Percentiles rank a stretch among this genome's conserved stretches.
These are phyloP conservation scores for Drosophila affinis DNA, from an alignment of 2,888 invertebrate genomes.

Conservation along the genomic window DNA sequence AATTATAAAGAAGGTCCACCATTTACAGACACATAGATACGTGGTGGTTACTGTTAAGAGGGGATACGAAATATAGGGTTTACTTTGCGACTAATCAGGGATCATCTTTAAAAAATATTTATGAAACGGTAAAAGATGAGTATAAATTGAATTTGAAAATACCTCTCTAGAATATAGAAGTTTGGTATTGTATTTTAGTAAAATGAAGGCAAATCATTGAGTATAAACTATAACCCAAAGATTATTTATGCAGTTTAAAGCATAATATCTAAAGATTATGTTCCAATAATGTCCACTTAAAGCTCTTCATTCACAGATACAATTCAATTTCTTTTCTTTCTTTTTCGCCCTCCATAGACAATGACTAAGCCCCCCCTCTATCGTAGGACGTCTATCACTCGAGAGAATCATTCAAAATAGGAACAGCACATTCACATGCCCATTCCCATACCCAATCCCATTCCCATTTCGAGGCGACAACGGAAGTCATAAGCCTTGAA, in stretches of 20 bases:
- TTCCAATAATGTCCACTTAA: background rate
- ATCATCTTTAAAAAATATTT: background rate
- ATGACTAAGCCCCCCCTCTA: background rate
- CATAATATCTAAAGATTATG: background rate
- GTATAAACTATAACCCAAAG: too few relatives aligned
- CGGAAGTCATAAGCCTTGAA: conserved; percentile 64
- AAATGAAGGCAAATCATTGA: too few relatives aligned
- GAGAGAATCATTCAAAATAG: conserved; percentile 19
- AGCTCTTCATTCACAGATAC: too few relatives aligned
- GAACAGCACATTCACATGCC: conserved; percentile 5
- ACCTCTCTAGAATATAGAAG: too few relatives aligned
- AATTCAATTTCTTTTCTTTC: background rate
- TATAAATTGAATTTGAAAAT: too few relatives aligned
- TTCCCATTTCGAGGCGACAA: conserved; percentile 36
- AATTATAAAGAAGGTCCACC: background rate
- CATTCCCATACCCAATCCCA: conserved; percentile 10
- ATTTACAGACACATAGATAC: too few relatives aligned
- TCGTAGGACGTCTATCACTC: background rate
- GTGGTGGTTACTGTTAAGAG: too few relatives aligned
- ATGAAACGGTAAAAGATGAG: too few relatives aligned
- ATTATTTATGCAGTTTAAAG: too few relatives aligned
- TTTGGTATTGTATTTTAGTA: too few relatives aligned
- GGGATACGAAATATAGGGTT: background rate
- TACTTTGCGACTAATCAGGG: background rate
- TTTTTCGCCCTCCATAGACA: background rate